Conservation (phyloP, 2,113 vertebrate species). For the Xenopus borealis region DNA sequence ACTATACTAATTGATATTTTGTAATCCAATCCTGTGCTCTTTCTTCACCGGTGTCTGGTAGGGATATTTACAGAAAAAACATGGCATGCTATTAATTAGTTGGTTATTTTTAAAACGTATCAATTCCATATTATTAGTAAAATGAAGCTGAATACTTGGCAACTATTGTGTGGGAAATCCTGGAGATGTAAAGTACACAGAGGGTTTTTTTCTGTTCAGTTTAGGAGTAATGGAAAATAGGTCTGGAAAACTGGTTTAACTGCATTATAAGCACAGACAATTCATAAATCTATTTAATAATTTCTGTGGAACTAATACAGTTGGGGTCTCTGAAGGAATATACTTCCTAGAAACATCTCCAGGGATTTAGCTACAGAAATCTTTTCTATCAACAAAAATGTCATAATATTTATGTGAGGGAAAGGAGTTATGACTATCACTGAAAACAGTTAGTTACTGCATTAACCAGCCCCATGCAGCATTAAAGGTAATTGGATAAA, state of each 20-base stretch:
- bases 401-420: conserved; percentile 30
- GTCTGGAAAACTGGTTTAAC: conserved; percentile 42
- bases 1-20: neutral
- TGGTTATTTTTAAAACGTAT: neutral
- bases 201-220: conserved; percentile 1
- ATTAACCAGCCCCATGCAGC: neutral
- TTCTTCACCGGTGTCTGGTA: neutral
- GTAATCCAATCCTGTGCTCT: neutral
- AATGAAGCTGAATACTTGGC: neutral
- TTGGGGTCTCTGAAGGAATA: conserved; percentile 34
- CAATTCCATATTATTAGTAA: neutral
- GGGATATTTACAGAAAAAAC: neutral
- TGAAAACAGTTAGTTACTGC: conserved; percentile 6
- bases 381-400: conserved; percentile 38
- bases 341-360: conserved; percentile 41
- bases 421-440: conserved; percentile 11
- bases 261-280: conserved; percentile 40
- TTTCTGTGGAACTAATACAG: conserved; percentile 35
- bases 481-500: no score
- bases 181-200: neutral
- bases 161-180: conserved; percentile 3
- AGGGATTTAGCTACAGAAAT: conserved; percentile 35
- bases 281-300: conserved; percentile 45
- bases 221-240: conserved; percentile 28
- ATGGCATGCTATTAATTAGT: conserved; percentile 3